Conservation (phyloP, 2,888 invertebrate species). For the Pycnomerus fuliginosus region DNA sequence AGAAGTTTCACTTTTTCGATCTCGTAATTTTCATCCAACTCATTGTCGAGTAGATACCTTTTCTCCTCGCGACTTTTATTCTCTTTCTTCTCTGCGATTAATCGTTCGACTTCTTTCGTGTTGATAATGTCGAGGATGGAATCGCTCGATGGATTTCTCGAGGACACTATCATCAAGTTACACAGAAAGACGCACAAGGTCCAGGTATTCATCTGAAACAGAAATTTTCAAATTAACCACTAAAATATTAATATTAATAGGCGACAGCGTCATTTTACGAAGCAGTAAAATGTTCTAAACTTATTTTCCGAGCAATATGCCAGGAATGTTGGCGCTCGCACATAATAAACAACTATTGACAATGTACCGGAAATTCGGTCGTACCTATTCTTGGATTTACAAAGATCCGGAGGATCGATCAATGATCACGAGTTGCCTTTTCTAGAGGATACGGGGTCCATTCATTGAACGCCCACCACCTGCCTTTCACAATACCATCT, state of each 20-base stretch:
- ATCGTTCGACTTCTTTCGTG: constrained; percentile 60
- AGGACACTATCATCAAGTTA: constrained; percentile 1
- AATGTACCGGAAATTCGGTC: constrained; percentile 21
- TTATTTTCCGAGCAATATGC: neutral
- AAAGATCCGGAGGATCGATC: constrained; percentile 19
- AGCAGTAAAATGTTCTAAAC: too few species aligned
- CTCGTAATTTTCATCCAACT: constrained; percentile 57
- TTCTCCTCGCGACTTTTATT: constrained; percentile 50
- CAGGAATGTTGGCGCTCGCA: constrained; percentile 8
- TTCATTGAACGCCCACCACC: constrained; percentile 26
- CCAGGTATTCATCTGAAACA: constrained; percentile 4
- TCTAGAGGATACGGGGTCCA: constrained; percentile 21
- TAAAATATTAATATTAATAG: neutral
- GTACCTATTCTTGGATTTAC: constrained; percentile 1
- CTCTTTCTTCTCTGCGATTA: constrained; percentile 38
- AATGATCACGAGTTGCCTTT: constrained; percentile 24
- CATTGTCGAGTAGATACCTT: constrained; percentile 58
- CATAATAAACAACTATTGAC: constrained; percentile 3
- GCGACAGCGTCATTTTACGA: too few species aligned
- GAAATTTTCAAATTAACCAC: neutral
- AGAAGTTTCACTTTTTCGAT: constrained; percentile 36
- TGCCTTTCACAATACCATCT: constrained; percentile 21
- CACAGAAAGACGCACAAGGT: constrained; percentile 3
- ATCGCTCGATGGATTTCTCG: constrained; percentile 40
- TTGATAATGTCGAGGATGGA: constrained; percentile 65